These are phyloP conservation scores for Venturia canescens DNA, from an alignment of 1,140 invertebrate genomes.

Conservation along the genomic window DNA sequence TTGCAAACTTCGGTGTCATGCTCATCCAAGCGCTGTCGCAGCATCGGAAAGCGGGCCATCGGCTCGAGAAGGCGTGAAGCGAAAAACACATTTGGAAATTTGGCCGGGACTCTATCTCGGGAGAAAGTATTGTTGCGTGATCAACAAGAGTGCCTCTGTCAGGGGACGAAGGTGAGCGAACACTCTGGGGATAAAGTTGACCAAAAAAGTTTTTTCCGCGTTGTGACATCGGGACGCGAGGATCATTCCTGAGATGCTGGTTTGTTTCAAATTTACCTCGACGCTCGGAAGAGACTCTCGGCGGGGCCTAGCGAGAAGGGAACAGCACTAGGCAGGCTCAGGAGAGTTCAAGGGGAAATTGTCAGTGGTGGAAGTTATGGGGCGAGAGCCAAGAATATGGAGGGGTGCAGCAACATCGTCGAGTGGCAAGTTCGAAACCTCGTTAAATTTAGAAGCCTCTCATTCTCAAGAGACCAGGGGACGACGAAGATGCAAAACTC, in stretches of 20 bases:
- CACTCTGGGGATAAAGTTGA: not conserved
- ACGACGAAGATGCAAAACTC: not conserved
- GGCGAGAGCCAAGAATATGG: not conserved
- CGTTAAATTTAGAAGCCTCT: slow-evolving; percentile 25
- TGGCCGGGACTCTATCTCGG: too few species aligned
- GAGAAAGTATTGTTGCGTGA: too few species aligned
- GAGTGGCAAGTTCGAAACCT: slow-evolving; percentile 56
- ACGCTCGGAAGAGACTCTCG: not conserved
- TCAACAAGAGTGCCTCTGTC: too few species aligned
- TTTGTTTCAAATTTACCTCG: not conserved
- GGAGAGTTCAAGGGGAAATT: not conserved
- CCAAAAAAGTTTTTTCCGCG: not conserved
- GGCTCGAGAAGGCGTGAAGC: too few species aligned
- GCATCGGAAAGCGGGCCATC: too few species aligned
- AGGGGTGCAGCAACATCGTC: slow-evolving; percentile 11
- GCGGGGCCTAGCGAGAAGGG: not conserved
- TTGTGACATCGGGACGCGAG: not conserved
- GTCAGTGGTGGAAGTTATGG: slow-evolving; percentile 2
- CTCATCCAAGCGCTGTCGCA: too few species aligned
- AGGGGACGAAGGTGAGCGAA: not conserved
- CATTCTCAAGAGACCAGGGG: not conserved
- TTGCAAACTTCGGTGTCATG: too few species aligned
- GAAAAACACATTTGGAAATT: too few species aligned
- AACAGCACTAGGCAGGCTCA: slow-evolving; percentile 7
- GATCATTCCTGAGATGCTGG: not conserved